phyloP scores from a whole-genome alignment of 2,888 invertebrate species.

The Plagiodera versicolora region DNA sequence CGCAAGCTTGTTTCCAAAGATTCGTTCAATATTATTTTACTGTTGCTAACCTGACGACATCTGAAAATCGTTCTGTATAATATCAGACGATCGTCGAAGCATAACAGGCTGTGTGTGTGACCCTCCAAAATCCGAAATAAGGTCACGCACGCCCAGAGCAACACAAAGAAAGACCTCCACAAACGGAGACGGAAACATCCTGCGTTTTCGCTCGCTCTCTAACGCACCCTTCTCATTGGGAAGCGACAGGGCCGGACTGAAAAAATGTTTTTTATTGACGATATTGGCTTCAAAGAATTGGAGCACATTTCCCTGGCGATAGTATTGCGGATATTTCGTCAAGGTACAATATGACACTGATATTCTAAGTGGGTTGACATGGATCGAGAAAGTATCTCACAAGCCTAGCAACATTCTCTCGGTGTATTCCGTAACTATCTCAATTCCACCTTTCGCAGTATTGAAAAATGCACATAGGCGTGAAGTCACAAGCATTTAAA shows the following conservation, averaged over 20 bases:
- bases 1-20: too few relatives aligned
- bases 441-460: background rate
- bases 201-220: background rate
- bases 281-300: too few relatives aligned
- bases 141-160: slow-evolving; percentile 22
- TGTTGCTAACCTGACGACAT: background rate
- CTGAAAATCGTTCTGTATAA: background rate
- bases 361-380: background rate
- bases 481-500: background rate
- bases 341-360: too few relatives aligned
- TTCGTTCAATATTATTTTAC: too few relatives aligned
- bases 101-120: background rate
- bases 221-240: background rate
- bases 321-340: too few relatives aligned
- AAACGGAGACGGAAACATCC: background rate
- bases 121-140: slow-evolving; percentile 18
- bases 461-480: background rate
- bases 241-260: background rate
- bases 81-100: background rate
- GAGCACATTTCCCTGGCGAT: too few relatives aligned
- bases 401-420: background rate
- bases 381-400: background rate
- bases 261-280: too few relatives aligned
- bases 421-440: background rate
- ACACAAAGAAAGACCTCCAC: slow-evolving; percentile 11